Evolutionary conservation across 2,797 vertebrate genomes (phyloP).

Genomic region (Carapus acus): DNA sequence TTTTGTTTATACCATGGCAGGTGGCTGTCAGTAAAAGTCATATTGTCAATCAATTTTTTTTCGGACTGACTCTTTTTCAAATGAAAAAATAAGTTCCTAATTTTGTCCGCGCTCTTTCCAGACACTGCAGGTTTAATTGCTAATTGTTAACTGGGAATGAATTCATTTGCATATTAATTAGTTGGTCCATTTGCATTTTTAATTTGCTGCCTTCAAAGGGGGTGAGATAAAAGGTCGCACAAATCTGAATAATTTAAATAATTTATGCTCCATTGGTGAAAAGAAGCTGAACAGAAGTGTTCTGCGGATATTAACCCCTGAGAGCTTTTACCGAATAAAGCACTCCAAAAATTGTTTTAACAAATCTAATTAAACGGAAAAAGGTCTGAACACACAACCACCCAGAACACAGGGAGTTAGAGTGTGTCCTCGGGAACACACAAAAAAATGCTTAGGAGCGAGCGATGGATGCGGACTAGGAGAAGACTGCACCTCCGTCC

Average conservation of each 20-base stretch:
- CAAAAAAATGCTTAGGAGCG: constrained; percentile 56
- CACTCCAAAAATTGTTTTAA: constrained; percentile 85
- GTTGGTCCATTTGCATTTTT: constrained; percentile 99
- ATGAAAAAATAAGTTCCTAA: constrained; percentile 99
- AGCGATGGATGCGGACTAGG: constrained; percentile 63
- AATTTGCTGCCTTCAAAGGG: constrained; percentile 99
- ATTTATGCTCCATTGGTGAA: constrained; percentile 99
- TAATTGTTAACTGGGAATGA: constrained; percentile 99
- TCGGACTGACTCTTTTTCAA: constrained; percentile 93
- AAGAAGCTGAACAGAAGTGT: constrained; percentile 99
- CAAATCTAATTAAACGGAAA: constrained; percentile 86
- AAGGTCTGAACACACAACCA: constrained; percentile 77
- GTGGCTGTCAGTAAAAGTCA: constrained; percentile 90
- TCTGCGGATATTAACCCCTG: constrained; percentile 99
- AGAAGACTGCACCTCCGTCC: constrained; percentile 66
- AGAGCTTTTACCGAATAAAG: constrained; percentile 85
- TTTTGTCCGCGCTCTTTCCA: constrained; percentile 99
- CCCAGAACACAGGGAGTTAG: constrained; percentile 70
- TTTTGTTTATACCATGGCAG: constrained; percentile 68
- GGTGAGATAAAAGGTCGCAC: constrained; percentile 99
- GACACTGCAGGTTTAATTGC: constrained; percentile 99
- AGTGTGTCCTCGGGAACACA: constrained; percentile 72
- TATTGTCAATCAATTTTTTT: constrained; percentile 96
- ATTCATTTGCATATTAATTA: constrained; percentile 99
- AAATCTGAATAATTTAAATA: constrained; percentile 99